These are phyloP conservation scores for Baryphthengus martii DNA, from an alignment of 2,113 vertebrate genomes.

Conservation along the genomic window DNA sequence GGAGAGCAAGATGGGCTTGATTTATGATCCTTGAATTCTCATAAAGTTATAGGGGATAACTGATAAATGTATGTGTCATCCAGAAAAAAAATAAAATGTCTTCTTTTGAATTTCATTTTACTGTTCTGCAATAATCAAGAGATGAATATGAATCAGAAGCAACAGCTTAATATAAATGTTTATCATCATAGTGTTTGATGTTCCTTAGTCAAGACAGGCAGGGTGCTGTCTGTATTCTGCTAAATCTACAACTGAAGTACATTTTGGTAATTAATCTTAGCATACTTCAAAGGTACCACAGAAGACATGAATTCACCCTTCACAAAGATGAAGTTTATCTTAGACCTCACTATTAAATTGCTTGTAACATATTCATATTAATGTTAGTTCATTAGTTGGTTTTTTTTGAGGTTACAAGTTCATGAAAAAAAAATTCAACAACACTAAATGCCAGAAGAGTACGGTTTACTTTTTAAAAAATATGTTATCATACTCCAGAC, in stretches of 20 bases:
- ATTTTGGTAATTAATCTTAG: background rate
- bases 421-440: background rate
- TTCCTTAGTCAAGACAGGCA: background rate
- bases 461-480: background rate
- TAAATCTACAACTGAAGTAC: background rate
- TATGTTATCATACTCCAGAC: slow-evolving; percentile 7
- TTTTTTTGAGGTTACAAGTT: background rate
- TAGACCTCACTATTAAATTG: background rate
- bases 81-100: background rate
- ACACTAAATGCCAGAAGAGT: background rate
- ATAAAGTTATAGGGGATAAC: background rate
- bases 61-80: background rate
- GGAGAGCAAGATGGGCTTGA: background rate
- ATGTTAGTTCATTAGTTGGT: background rate
- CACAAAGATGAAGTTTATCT: background rate
- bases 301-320: background rate
- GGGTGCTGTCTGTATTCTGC: background rate
- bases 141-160: background rate
- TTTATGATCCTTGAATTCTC: background rate
- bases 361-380: background rate
- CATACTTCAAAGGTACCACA: background rate
- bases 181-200: background rate
- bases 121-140: background rate
- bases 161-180: background rate
- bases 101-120: background rate